A percentile compares a stretch with the other conserved stretches of the same genome.
Conservation (phyloP, 2,888 invertebrate genomes). For the Parnassius smintheus region DNA sequence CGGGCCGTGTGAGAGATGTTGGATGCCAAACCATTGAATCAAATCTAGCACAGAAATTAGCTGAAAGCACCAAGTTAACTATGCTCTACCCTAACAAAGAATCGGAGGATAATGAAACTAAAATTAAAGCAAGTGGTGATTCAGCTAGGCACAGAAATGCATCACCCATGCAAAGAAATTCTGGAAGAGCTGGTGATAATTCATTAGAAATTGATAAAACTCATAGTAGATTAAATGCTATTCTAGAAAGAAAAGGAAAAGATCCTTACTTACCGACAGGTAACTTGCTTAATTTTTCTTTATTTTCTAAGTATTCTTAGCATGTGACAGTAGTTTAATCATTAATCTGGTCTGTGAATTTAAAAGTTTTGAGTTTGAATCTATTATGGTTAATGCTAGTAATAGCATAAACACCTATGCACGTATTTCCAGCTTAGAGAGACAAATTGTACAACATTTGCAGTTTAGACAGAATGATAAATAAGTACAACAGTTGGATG, state of each 20-base stretch:
- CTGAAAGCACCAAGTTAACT: constrained; percentile 67
- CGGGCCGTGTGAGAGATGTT: constrained; percentile 59
- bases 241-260: constrained; percentile 66
- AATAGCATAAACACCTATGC: no score
- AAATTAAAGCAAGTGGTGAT: constrained; percentile 70
- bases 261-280: constrained; percentile 73
- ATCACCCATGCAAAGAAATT: constrained; percentile 38
- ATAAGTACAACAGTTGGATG: no score
- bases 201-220: constrained; percentile 55
- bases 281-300: constrained; percentile 31
- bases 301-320: background rate
- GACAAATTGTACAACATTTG: no score
- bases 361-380: no score
- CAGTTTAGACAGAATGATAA: no score
- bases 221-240: constrained; percentile 62
- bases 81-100: constrained; percentile 73
- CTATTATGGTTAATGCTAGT: no score
- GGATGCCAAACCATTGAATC: constrained; percentile 72
- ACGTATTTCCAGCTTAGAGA: no score
- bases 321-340: no score
- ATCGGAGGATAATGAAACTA: constrained; percentile 52
- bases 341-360: no score
- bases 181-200: constrained; percentile 54
- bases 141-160: constrained; percentile 46
- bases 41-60: constrained; percentile 58